A percentile compares a stretch with the other conserved stretches of the same genome.
Conservation (phyloP, 1,140 invertebrate genomes). For the Heliothis subflexa region DNA sequence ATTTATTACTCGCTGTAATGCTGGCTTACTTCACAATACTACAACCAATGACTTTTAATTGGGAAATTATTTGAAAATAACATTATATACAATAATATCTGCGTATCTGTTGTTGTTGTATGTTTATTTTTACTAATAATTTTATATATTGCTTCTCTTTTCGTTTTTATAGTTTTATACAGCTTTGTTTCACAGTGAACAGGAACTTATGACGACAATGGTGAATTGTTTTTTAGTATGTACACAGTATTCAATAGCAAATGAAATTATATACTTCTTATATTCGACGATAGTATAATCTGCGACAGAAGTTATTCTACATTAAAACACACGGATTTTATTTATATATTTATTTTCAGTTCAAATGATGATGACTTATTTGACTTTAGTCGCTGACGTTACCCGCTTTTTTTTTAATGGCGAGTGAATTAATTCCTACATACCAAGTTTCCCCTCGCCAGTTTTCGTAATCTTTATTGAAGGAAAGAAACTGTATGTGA, state of each 20-base stretch:
- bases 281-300: too few species aligned
- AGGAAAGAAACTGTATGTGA: slow-evolving; percentile 26
- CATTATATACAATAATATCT: slow-evolving; percentile 9
- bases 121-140: background rate
- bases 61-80: background rate
- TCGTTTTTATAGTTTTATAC: slow-evolving; percentile 6
- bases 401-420: too few species aligned
- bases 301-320: too few species aligned
- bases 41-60: background rate
- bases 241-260: slow-evolving; percentile 8
- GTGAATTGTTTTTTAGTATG: background rate
- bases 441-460: slow-evolving; percentile 8
- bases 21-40: background rate
- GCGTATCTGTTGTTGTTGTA: background rate
- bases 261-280: background rate
- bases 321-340: too few species aligned
- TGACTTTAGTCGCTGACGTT: too few species aligned
- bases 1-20: slow-evolving; percentile 11
- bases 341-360: too few species aligned
- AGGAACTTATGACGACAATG: slow-evolving; percentile 31
- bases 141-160: background rate
- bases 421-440: too few species aligned
- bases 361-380: too few species aligned
- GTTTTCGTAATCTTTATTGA: slow-evolving; percentile 19
- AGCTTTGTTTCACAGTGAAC: slow-evolving; percentile 16